Percentiles rank a stretch among this genome's conserved stretches.
Conservation (phyloP, 2,888 invertebrate genomes). For the Leptarthrus brevirostris region DNA sequence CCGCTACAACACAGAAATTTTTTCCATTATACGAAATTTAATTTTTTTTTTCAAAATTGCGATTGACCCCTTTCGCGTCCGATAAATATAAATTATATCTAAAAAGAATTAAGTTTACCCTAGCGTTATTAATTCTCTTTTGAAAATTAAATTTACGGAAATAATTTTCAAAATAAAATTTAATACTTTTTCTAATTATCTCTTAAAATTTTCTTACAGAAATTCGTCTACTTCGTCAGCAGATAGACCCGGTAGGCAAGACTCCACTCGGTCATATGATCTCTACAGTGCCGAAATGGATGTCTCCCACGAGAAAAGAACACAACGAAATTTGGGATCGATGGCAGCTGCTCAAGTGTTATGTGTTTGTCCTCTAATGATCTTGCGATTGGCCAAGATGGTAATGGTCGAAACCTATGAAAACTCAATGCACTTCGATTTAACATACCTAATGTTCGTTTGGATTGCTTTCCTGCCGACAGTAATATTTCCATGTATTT, state of each 20-base stretch:
- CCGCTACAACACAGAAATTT: too few species aligned
- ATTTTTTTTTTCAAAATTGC: too few species aligned
- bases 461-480: slow-evolving; percentile 79
- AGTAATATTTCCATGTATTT: slow-evolving; percentile 74
- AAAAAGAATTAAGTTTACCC: too few species aligned
- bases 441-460: slow-evolving; percentile 75
- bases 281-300: slow-evolving; percentile 71
- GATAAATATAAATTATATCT: too few species aligned
- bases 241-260: slow-evolving; percentile 50
- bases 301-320: slow-evolving; percentile 73
- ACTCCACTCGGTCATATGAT: slow-evolving; percentile 66
- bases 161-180: too few species aligned
- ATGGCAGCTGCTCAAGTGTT: slow-evolving; percentile 76
- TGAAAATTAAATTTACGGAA: too few species aligned
- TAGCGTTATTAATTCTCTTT: too few species aligned
- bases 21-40: too few species aligned
- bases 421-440: slow-evolving; percentile 75
- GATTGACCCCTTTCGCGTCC: too few species aligned
- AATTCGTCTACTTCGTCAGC: slow-evolving; percentile 64
- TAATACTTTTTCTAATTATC: too few species aligned
- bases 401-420: slow-evolving; percentile 77
- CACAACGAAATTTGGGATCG: slow-evolving; percentile 74
- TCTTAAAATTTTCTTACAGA: slow-evolving; percentile 55
- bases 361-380: slow-evolving; percentile 76
- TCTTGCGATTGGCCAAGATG: slow-evolving; percentile 72